Evolutionary conservation across 2,113 vertebrate species (phyloP).

Genomic region (Pterocles burchelli): DNA sequence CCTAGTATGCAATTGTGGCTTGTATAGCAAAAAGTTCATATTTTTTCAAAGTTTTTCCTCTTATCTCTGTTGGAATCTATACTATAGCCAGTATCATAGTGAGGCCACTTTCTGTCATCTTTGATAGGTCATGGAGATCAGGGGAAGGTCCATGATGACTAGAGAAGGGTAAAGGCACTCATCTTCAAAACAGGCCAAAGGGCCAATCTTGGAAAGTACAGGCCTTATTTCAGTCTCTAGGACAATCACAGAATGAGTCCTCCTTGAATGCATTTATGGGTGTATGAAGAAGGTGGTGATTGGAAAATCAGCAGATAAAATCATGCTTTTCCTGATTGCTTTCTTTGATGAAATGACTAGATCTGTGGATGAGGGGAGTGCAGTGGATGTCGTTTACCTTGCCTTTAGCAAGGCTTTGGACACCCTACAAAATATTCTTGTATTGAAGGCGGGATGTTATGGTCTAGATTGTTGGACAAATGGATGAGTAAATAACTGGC

Average conservation of each 20-base stretch:
- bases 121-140: background rate
- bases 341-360: background rate
- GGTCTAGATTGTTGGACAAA: background rate
- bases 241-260: background rate
- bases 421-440: background rate
- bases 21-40: constrained; percentile 6
- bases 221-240: background rate
- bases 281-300: background rate
- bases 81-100: background rate
- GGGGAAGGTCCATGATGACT: background rate
- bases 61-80: background rate
- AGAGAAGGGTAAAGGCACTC: background rate
- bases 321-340: background rate
- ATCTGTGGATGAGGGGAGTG: background rate
- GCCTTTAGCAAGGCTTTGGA: background rate
- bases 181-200: background rate
- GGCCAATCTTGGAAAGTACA: background rate
- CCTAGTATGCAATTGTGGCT: background rate
- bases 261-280: background rate
- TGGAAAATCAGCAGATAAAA: constrained; percentile 3
- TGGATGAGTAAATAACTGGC: background rate
- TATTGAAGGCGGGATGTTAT: background rate
- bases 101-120: background rate
- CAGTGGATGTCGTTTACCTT: background rate
- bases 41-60: constrained; percentile 33